Conservation (phyloP, 2,797 vertebrate species). For the Cheirogaleus major region DNA sequence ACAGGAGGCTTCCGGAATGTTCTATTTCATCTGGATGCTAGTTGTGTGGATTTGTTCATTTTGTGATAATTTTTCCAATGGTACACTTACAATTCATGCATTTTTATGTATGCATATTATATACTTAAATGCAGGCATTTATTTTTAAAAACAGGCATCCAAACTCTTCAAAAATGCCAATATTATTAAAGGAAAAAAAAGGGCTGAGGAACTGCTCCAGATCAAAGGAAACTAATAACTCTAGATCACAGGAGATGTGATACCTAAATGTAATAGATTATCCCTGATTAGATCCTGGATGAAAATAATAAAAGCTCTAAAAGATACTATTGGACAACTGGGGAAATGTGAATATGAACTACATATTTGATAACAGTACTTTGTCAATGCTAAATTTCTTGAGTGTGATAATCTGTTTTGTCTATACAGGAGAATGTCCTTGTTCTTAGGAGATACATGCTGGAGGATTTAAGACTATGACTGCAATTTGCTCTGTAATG, state of each 20-base stretch:
- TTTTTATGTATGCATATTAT: not conserved
- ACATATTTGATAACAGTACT: not conserved
- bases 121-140: not conserved
- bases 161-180: conserved; percentile 2
- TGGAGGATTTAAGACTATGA: not conserved
- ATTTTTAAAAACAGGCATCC: not conserved
- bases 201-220: not conserved
- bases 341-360: not conserved
- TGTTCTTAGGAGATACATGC: not conserved
- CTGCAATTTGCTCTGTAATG: not conserved
- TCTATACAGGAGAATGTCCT: conserved; percentile 17
- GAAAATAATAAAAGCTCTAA: not conserved
- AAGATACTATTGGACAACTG: not conserved
- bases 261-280: not conserved
- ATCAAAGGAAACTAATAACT: not conserved
- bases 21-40: not conserved
- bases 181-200: conserved; percentile 12
- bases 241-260: not conserved
- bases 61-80: conserved; percentile 17
- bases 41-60: not conserved
- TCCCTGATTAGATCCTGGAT: not conserved
- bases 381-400: not conserved
- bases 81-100: not conserved
- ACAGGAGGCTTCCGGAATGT: not conserved
- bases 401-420: not conserved